Evolutionary conservation across 2,888 invertebrate species (phyloP), one percentile per base, ranked within the genome.

Genomic region (Craniophora ligustri): DNA sequence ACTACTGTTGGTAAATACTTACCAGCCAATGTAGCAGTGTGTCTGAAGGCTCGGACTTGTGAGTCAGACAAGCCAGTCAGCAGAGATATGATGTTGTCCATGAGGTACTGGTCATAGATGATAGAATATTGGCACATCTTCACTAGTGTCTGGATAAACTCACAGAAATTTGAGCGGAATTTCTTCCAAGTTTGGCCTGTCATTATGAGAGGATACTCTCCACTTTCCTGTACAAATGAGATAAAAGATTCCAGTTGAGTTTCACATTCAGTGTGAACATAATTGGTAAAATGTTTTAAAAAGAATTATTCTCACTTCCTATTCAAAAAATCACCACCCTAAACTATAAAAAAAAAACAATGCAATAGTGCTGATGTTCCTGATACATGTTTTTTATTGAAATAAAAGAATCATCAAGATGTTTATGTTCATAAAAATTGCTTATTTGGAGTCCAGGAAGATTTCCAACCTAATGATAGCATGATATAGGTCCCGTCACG

Each of bases 51-150:
- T 80, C 98, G 94, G 35, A 98, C 98, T 95, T 99, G 99, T 0
- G 99, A 99, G 94, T 99, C 99, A 0, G 99, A 99, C 40, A 99
- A 94, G 0, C 99, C 99, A 10, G 99, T 99, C 41, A 99, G 94
- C 51, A 99, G 93, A 0, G 99, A 99, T 76, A 99, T 99, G 7
- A 99, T 97, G 85, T 98, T 99, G 89, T 99, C 99, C 99, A 99
- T 99, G 67, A 99, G 94, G 89, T 98, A 99, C 88, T 99, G 99
- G 91, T 99, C 99, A 78, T 99, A 99, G 82, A 99, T 99, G 67
- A 99, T 99, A 44, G 98, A 98, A 92, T 99, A 98, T 87, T 99
- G 99, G 85, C 99, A 99, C 91, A 99, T 99, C 68, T 98, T 97
- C 36, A 99, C 99, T 54, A 99, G 93, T 0, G 98, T 97, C 90